These are phyloP conservation scores for Sandelia bainsii DNA, from an alignment of 2,797 vertebrate species.

Conservation along the genomic window DNA sequence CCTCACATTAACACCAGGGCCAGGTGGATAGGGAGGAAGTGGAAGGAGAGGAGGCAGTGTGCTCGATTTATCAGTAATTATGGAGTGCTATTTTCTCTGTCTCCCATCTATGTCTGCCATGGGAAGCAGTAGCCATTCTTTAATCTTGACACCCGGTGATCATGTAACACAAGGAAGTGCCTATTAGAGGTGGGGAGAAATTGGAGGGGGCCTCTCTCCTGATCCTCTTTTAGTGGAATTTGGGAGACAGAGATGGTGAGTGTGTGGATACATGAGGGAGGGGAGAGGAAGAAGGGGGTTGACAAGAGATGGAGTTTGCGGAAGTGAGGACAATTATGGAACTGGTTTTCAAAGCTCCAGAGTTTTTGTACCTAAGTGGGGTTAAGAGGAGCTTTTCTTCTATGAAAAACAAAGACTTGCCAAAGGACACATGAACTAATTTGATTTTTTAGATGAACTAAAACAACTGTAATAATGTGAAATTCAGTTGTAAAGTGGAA, in stretches of 20 bases:
- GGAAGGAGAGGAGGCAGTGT: constrained; percentile 66
- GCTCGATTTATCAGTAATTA: constrained; percentile 87
- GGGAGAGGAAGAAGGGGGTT: constrained; percentile 16
- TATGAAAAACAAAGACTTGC: constrained; percentile 22
- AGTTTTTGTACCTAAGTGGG: constrained; percentile 34
- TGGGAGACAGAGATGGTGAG: constrained; percentile 62
- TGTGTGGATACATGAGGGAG: constrained; percentile 45
- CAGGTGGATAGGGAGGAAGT: constrained; percentile 77
- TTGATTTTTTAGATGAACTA: constrained; percentile 66
- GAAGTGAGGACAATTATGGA: constrained; percentile 64
- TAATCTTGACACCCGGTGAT: constrained; percentile 86
- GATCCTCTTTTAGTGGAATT: constrained; percentile 69
- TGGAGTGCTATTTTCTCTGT: constrained; percentile 81
- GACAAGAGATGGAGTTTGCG: constrained; percentile 47
- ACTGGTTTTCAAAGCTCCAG: constrained; percentile 52
- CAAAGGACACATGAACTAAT: constrained; percentile 58
- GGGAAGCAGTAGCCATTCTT: constrained; percentile 81
- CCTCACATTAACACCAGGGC: constrained; percentile 75
- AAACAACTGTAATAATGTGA: constrained; percentile 71
- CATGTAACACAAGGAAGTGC: constrained; percentile 79
- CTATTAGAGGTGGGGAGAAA: constrained; percentile 80
- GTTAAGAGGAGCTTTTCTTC: constrained; percentile 35
- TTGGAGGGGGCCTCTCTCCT: constrained; percentile 73
- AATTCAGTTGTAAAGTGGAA: constrained; percentile 59
- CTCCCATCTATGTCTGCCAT: constrained; percentile 74